These are phyloP conservation scores for Ennomos quercinarius DNA, from an alignment of 2,888 invertebrate species.

Conservation along the genomic window DNA sequence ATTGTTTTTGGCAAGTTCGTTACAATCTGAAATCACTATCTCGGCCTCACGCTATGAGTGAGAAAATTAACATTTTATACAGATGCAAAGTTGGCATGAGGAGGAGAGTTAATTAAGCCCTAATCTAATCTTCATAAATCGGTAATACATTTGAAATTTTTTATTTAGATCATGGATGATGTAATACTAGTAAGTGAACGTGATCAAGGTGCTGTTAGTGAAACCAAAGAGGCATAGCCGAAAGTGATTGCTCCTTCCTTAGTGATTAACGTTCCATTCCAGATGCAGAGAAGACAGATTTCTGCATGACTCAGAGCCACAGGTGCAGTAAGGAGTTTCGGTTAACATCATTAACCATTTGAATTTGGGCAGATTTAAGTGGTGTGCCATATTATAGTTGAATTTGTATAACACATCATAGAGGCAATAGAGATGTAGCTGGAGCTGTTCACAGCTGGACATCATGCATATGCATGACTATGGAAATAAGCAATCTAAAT, in stretches of 20 bases:
- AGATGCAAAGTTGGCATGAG: too few relatives aligned
- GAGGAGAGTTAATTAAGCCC: too few relatives aligned
- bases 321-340: conserved; percentile 22
- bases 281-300: conserved; percentile 37
- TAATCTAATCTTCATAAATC: too few relatives aligned
- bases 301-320: conserved; percentile 50
- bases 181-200: too few relatives aligned
- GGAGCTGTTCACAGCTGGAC: conserved; percentile 3
- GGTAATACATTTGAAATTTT: too few relatives aligned
- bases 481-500: too few relatives aligned
- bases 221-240: conserved; percentile 32
- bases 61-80: too few relatives aligned
- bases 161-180: too few relatives aligned
- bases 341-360: conserved; percentile 7
- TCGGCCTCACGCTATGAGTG: neutral
- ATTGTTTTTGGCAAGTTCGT: neutral
- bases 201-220: neutral
- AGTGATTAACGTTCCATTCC: conserved; percentile 49
- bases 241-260: conserved; percentile 57
- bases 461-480: conserved; percentile 3
- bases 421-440: conserved; percentile 12
- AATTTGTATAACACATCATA: conserved; percentile 14
- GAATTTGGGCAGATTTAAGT: too few relatives aligned
- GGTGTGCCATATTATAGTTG: conserved; percentile 6
- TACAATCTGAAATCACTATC: neutral